These are phyloP conservation scores for cat (Felis catus) DNA, from an alignment of 2,113 vertebrate species.

Conservation along the genomic window F.catus_Fca126_mat1.0 CM031428.1:54836001-54836500, in stretches of 20 bases:
- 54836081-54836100: not conserved
- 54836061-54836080: not conserved
- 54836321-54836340: conserved; percentile 72
- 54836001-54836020: not conserved
- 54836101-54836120: not conserved
- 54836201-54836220: conserved; percentile 76
- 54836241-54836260: conserved; percentile 81
- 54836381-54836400: conserved; percentile 84
- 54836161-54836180: conserved; percentile 74
- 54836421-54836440: conserved; percentile 85
- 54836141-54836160: conserved; percentile 38
- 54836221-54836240: conserved; percentile 74
- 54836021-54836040: not conserved
- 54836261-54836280: conserved; percentile 83
- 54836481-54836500: conserved; percentile 80
- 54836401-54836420: conserved; percentile 85
- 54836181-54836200: conserved; percentile 84
- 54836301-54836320: conserved; percentile 85
- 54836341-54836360: conserved; percentile 62
- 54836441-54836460: conserved; percentile 90
- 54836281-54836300: conserved; percentile 83
- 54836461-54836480: conserved; percentile 85
- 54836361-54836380: conserved; percentile 68
- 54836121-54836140: not conserved
- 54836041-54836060: not conserved